A percentile compares a stretch with the other conserved stretches of the same genome.
phyloP scores from a whole-genome alignment of 2,888 invertebrate genomes.

The Brachyptera putata region DNA sequence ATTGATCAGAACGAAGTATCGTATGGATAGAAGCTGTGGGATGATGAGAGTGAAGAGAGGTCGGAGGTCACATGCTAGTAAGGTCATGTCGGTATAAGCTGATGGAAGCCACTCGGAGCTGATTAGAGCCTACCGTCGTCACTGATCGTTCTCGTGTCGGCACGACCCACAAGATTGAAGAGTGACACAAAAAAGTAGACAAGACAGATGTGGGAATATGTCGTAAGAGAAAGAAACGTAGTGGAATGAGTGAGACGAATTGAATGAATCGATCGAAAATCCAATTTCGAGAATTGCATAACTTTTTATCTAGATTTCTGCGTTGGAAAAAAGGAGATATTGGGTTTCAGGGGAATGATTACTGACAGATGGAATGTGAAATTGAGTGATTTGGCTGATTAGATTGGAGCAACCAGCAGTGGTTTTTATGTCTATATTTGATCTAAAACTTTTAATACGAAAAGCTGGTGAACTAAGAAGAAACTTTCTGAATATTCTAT shows the following conservation, averaged over 20 bases:
- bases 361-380: constrained; percentile 14
- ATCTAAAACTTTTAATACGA: too few relatives aligned
- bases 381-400: constrained; percentile 12
- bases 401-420: background rate
- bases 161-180: background rate
- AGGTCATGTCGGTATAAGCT: background rate
- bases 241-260: background rate
- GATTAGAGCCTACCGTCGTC: too few relatives aligned
- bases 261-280: background rate
- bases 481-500: too few relatives aligned
- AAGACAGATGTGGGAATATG: constrained; percentile 2
- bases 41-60: background rate
- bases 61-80: background rate
- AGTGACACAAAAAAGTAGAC: background rate
- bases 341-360: background rate
- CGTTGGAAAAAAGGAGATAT: background rate
- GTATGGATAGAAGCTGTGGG: too few relatives aligned
- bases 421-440: too few relatives aligned
- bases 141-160: background rate
- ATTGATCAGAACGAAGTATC: too few relatives aligned
- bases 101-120: background rate
- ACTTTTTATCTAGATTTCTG: constrained; percentile 1
- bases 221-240: background rate
- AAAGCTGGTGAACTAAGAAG: too few relatives aligned
- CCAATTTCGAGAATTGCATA: constrained; percentile 15